Conservation (phyloP, 2,797 vertebrate species). For the Peromyscus eremicus region DNA sequence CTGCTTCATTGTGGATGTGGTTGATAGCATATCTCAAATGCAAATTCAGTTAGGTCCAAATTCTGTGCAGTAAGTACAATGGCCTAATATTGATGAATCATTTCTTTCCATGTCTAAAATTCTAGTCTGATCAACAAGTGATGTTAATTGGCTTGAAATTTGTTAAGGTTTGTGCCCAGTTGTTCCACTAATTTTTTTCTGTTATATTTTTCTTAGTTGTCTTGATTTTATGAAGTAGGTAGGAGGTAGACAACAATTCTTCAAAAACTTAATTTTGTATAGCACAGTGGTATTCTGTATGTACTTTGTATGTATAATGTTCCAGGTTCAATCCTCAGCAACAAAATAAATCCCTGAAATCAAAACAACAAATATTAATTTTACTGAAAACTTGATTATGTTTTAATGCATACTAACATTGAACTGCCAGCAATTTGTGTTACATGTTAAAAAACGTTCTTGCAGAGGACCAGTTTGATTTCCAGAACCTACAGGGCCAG, state of each 20-base stretch:
- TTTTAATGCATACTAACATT: not conserved
- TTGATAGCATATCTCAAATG: not conserved
- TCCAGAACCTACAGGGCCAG: not conserved
- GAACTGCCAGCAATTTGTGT: not conserved
- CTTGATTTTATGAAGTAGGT: constrained; percentile 27
- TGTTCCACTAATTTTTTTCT: not conserved
- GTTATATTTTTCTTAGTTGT: not conserved
- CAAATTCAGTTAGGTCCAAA: not conserved
- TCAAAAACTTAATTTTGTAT: not conserved
- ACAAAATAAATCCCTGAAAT: not conserved
- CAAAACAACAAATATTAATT: not conserved
- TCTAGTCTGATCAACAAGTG: not conserved
- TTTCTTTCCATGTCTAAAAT: not conserved
- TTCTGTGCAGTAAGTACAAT: not conserved
- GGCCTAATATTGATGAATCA: not conserved
- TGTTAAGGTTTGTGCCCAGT: not conserved
- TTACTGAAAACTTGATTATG: not conserved
- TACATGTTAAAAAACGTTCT: not conserved
- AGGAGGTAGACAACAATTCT: not conserved
- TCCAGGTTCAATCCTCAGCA: not conserved
- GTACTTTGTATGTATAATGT: not conserved
- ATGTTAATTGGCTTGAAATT: not conserved
- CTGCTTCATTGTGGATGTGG: not conserved
- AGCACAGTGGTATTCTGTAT: not conserved
- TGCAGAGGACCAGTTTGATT: not conserved